Evolutionary conservation across 2,888 invertebrate genomes (phyloP), one percentile per base, ranked within the genome.

Genomic region (Pristionchus arcanus): DNA sequence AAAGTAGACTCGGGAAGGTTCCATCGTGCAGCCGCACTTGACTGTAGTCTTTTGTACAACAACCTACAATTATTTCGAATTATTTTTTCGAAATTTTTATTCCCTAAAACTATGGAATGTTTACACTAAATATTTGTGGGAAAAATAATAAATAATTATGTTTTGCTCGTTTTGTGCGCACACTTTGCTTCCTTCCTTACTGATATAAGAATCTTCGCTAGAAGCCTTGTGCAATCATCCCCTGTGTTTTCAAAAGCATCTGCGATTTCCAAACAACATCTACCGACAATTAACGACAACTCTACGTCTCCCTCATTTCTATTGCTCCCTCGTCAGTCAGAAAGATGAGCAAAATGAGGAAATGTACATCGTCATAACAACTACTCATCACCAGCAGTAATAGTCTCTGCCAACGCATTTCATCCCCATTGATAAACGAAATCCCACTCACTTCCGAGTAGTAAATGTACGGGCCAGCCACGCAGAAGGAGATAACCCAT

Each of bases 401-500:
- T 49, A 9, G n/a, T 9, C 9, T 1, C 42, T 9, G 9, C 9
- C 7, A 13, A 9, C 42, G 42, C 4, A 0, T 49, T 49, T 9
- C 42, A 49, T 49, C 11, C 42, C 0, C 42, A n/a, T n/a, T 49
- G 42, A 49, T 49, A 9, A 42, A 5, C 42, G 13, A 3, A 49
- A 49, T 11, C 11, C 37, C 21, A 31, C 86, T 86, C 90, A 87
- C 90, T 19, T 77, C 88, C 49, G 71, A 87, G 15, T 87, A 63
- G 85, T 91, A 91, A 25, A 91, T 68, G 59, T 91, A 92, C 11
- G 92, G 92, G 16, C 90, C 53, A 0, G 92, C 92, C 31, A 92
- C 91, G 66, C 90, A 74, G 37, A 90, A 87, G 15, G 92, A 89
- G 53, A 92, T 90, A 66, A 90, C 31, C 92, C 92, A 92, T 13